phyloP scores from a whole-genome alignment of 2,888 invertebrate species.

The Lymantria monacha region DNA sequence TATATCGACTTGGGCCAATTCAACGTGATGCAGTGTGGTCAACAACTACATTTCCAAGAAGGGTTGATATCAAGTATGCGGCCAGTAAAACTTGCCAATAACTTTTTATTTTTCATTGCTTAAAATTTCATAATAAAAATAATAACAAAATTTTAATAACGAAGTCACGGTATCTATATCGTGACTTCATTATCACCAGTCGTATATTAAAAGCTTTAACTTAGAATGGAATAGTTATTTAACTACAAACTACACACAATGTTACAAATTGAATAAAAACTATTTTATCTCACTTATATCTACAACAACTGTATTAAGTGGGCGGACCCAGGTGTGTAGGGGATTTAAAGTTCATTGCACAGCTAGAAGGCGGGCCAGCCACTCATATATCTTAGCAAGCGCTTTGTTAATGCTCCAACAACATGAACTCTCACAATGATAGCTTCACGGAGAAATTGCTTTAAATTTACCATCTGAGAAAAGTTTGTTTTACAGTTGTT shows the following conservation, averaged over 20 bases:
- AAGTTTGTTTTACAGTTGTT: not conserved
- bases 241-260: not conserved
- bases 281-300: slow-evolving; percentile 66
- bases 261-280: slow-evolving; percentile 32
- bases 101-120: too few species aligned
- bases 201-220: too few species aligned
- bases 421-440: slow-evolving; percentile 34
- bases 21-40: too few species aligned
- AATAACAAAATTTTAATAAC: too few species aligned
- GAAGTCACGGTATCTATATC: too few species aligned
- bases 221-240: too few species aligned
- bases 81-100: too few species aligned
- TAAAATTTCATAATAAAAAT: too few species aligned
- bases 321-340: slow-evolving; percentile 70
- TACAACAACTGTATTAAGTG: slow-evolving; percentile 73
- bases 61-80: too few species aligned
- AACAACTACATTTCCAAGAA: too few species aligned
- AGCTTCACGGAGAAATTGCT: not conserved
- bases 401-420: slow-evolving; percentile 64
- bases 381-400: slow-evolving; percentile 68
- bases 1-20: too few species aligned
- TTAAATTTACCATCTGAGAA: not conserved
- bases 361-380: slow-evolving; percentile 64
- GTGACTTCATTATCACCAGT: too few species aligned
- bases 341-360: slow-evolving; percentile 78